Evolutionary conservation across 2,113 vertebrate species (phyloP).

Genomic region (Barbus barbus): DNA sequence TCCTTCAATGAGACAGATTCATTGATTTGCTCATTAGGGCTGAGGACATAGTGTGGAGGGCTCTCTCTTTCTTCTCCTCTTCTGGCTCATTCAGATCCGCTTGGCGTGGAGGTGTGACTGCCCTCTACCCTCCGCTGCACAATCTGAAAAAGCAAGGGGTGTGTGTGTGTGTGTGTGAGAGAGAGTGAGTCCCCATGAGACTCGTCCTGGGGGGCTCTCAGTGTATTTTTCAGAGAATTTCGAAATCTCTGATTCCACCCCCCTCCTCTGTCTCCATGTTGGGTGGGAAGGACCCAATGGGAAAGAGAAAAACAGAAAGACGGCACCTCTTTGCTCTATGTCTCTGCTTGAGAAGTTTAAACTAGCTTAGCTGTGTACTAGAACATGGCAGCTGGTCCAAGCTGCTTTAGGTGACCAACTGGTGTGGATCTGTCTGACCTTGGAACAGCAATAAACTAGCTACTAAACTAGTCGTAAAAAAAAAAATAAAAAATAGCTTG

Average conservation of each 20-base stretch:
- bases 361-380: neutral
- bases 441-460: neutral
- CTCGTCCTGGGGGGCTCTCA: constrained; percentile 74
- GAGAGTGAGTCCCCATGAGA: constrained; percentile 28
- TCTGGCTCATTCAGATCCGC: constrained; percentile 69
- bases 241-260: constrained; percentile 79
- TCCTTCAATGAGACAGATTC: constrained; percentile 75
- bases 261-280: constrained; percentile 65
- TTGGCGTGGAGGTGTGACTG: constrained; percentile 76
- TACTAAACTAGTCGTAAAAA: neutral
- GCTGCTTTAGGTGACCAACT: neutral
- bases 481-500: neutral
- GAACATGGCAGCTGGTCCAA: neutral
- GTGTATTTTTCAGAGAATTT: constrained; percentile 86
- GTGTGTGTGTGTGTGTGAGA: constrained; percentile 55
- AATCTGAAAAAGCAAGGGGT: constrained; percentile 72
- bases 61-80: constrained; percentile 67
- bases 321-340: neutral
- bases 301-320: constrained; percentile 8
- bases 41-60: constrained; percentile 67
- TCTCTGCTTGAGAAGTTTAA: neutral
- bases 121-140: constrained; percentile 76
- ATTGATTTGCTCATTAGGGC: constrained; percentile 81
- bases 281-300: neutral
- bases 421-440: neutral